Conservation (phyloP, 2,113 vertebrate species). For the Psittacus erithacus region DNA sequence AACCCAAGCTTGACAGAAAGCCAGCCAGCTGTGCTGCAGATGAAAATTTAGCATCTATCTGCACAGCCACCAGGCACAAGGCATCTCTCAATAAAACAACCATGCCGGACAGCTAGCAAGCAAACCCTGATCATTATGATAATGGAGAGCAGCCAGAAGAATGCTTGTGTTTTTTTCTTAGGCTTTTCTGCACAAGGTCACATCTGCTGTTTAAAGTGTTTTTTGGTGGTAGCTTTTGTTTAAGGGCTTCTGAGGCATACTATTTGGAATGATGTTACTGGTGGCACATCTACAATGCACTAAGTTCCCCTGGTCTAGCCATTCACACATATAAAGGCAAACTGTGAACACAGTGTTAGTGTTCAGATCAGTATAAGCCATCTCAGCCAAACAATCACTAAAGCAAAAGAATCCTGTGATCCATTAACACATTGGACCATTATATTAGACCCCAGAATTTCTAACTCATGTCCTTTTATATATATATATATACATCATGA, state of each 20-base stretch:
- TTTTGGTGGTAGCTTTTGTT: background rate
- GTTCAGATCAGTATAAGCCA: background rate
- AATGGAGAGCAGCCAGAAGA: background rate
- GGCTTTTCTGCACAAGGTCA: conserved; percentile 13
- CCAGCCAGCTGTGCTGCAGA: conserved; percentile 3
- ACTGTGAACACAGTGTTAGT: background rate
- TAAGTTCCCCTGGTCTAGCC: background rate
- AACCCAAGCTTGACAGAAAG: conserved; percentile 7
- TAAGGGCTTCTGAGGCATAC: background rate
- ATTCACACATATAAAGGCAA: background rate
- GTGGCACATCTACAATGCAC: background rate
- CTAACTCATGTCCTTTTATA: background rate
- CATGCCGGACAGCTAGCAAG: background rate
- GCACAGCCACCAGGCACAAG: background rate
- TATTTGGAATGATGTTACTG: background rate
- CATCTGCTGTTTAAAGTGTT: conserved; percentile 1
- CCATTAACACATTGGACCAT: background rate
- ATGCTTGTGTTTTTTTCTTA: background rate
- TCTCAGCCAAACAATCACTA: background rate
- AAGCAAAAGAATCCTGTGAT: background rate
- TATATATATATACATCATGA: background rate
- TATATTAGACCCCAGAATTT: background rate
- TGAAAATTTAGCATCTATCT: background rate
- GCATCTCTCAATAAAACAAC: background rate
- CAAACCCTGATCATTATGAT: background rate